A percentile compares a stretch with the other conserved stretches of the same genome.
Conservation (phyloP, 2,888 invertebrate species). For the Prenolepis imparis region DNA sequence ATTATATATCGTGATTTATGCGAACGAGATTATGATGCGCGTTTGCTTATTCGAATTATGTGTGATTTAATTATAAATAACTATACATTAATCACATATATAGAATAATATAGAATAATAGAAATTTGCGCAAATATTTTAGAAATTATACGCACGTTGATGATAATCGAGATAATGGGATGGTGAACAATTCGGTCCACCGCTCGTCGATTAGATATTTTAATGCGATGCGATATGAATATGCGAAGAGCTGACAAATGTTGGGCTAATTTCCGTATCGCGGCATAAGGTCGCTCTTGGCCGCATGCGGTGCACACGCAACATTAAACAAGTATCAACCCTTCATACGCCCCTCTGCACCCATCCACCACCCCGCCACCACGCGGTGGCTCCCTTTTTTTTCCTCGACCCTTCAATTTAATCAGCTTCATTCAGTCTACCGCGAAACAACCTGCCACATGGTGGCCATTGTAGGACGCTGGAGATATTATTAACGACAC, state of each 20-base stretch:
- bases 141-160: conserved; percentile 20
- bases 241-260: conserved; percentile 25
- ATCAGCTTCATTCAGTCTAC: conserved; percentile 83
- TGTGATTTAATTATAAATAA: conserved; percentile 30
- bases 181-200: background rate
- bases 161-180: background rate
- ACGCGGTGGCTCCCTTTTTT: conserved; percentile 52
- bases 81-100: conserved; percentile 14
- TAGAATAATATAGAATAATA: background rate
- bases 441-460: conserved; percentile 84
- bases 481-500: conserved; percentile 75
- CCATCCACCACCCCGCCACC: background rate
- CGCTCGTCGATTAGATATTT: conserved; percentile 26
- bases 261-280: conserved; percentile 64
- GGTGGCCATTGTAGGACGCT: conserved; percentile 76
- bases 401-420: conserved; percentile 80
- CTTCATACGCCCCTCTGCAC: conserved; percentile 71
- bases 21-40: background rate
- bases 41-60: background rate
- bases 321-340: conserved; percentile 78
- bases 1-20: background rate
- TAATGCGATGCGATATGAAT: conserved; percentile 32
- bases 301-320: conserved; percentile 58
- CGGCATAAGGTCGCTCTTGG: conserved; percentile 52
- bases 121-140: conserved; percentile 48